A percentile compares a stretch with the other conserved stretches of the same genome.
These are phyloP conservation scores for Chrysopilus asiliformis DNA, from an alignment of 2,888 invertebrate genomes.

Conservation along the genomic window DNA sequence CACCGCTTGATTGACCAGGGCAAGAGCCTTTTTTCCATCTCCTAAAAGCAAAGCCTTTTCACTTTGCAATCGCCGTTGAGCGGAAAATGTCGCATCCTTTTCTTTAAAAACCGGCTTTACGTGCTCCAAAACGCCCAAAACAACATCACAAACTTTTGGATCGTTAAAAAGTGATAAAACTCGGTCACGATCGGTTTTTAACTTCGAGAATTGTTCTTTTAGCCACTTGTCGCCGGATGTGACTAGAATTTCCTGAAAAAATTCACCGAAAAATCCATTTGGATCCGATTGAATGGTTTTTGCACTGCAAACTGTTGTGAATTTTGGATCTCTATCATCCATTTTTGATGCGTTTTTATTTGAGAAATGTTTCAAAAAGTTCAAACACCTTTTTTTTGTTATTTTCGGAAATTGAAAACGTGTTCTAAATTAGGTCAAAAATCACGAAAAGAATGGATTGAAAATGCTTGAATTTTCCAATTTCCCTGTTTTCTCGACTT, in stretches of 20 bases:
- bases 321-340: conserved; percentile 37
- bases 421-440: too few species aligned
- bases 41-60: conserved; percentile 43
- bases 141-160: conserved; percentile 38
- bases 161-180: conserved; percentile 37
- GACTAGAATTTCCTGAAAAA: conserved; percentile 44
- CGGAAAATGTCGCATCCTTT: conserved; percentile 50
- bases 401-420: too few species aligned
- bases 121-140: conserved; percentile 46
- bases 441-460: too few species aligned
- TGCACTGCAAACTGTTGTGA: conserved; percentile 54
- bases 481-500: too few species aligned
- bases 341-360: too few species aligned
- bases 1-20: conserved; percentile 56
- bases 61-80: conserved; percentile 47
- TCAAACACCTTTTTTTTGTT: too few species aligned
- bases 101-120: conserved; percentile 53
- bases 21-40: conserved; percentile 44
- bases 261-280: conserved; percentile 60
- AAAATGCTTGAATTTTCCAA: too few species aligned
- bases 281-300: conserved; percentile 60
- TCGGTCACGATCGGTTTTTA: conserved; percentile 45
- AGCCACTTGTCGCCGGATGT: conserved; percentile 44
- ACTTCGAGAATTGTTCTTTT: conserved; percentile 42
- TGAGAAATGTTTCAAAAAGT: too few species aligned